Evolutionary conservation across 2,113 vertebrate species (phyloP).

Genomic region (Tragelaphus buxtoni): DNA sequence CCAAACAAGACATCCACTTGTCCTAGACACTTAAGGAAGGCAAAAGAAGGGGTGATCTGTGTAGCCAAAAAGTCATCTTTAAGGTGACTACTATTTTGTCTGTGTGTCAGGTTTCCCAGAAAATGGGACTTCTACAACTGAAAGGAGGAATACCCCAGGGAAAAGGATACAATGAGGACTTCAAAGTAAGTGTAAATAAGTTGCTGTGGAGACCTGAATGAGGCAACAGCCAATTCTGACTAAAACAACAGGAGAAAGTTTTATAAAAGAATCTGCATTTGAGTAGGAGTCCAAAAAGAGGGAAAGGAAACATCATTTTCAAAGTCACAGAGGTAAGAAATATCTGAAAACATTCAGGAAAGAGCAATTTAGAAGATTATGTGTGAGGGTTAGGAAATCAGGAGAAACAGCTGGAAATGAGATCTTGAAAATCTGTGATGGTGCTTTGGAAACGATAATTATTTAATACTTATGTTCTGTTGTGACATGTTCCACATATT

Average conservation of each 20-base stretch:
- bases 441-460: not conserved
- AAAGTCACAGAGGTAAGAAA: not conserved
- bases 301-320: not conserved
- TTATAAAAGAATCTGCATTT: not conserved
- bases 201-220: not conserved
- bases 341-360: not conserved
- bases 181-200: not conserved
- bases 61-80: not conserved
- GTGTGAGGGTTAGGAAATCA: not conserved
- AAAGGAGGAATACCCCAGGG: too few species aligned
- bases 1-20: not conserved
- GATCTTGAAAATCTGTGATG: too few species aligned
- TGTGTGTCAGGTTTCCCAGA: not conserved
- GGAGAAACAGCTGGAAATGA: not conserved
- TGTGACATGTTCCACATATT: not conserved
- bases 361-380: not conserved
- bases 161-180: not conserved
- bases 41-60: not conserved
- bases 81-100: too few species aligned
- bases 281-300: not conserved
- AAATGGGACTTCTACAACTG: fast-evolving
- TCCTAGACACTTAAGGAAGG: too few species aligned
- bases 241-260: not conserved
- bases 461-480: not conserved
- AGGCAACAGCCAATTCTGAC: not conserved